Percentiles rank a stretch among this genome's conserved stretches.
Evolutionary conservation across 2,888 invertebrate genomes (phyloP).

Genomic region (Psylliodes chrysocephalus): DNA sequence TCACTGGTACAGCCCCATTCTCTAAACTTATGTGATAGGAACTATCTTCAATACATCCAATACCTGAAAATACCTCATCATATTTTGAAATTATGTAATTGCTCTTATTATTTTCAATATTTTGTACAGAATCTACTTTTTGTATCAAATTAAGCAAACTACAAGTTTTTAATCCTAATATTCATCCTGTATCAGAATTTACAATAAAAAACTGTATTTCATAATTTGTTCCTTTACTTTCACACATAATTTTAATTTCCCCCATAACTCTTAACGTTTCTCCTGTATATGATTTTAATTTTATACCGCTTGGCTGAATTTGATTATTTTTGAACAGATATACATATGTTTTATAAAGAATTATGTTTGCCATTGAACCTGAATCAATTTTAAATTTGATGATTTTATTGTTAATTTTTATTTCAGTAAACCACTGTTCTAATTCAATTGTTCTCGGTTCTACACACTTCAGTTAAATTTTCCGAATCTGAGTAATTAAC

Average conservation of each 20-base stretch:
- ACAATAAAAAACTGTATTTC: slow-evolving; percentile 34
- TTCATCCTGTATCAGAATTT: slow-evolving; percentile 9
- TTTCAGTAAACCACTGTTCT: no score
- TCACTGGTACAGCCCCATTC: slow-evolving; percentile 34
- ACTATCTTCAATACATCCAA: slow-evolving; percentile 39
- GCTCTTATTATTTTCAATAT: no score
- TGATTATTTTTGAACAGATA: no score
- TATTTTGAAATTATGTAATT: no score
- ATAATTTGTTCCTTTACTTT: slow-evolving; percentile 14
- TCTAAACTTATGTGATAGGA: slow-evolving; percentile 47
- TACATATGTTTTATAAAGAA: no score
- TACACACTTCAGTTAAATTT: no score
- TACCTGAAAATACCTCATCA: slow-evolving; percentile 41
- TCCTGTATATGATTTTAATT: slow-evolving; percentile 34
- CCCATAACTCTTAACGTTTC: slow-evolving; percentile 30
- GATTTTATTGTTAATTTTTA: no score
- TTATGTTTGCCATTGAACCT: slow-evolving; percentile 7
- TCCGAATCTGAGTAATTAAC: no score
- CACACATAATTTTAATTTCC: slow-evolving; percentile 28
- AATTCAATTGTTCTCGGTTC: no score
- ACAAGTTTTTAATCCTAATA: slow-evolving; percentile 22
- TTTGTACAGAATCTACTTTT: no score
- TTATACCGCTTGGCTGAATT: no score
- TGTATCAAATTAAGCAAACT: slow-evolving; percentile 22
- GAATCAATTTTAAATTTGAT: slow-evolving; percentile 9